Percentiles rank a stretch among this genome's conserved stretches.
Evolutionary conservation across 2,113 vertebrate genomes (phyloP).

Genomic region (Pangasianodon hypophthalmus): DNA sequence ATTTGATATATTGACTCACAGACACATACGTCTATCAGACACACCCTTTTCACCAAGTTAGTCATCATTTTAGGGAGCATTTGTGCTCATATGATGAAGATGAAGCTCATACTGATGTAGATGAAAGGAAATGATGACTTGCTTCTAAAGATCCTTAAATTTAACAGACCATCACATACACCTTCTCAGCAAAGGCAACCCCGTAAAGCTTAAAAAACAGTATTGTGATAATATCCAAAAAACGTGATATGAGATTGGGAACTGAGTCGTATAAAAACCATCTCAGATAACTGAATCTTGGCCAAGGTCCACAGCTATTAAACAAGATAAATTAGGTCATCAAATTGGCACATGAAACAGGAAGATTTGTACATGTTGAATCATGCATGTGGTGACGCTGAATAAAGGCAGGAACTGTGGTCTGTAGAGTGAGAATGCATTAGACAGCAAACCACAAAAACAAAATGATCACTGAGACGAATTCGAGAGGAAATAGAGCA

Average conservation of each 20-base stretch:
- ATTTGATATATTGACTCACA: not conserved
- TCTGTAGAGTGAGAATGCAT: constrained; percentile 19
- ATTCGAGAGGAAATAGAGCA: not conserved
- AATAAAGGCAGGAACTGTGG: constrained; percentile 7
- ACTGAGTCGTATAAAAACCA: not conserved
- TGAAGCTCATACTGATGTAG: not conserved
- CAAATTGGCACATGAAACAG: not conserved
- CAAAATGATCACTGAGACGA: not conserved
- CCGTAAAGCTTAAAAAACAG: not conserved
- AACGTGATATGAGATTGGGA: not conserved
- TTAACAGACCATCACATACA: not conserved
- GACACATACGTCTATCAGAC: not conserved
- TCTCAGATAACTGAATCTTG: not conserved
- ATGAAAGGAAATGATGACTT: not conserved
- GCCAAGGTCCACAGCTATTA: not conserved
- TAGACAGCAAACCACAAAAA: constrained; percentile 31
- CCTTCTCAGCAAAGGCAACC: not conserved
- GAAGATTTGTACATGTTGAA: constrained; percentile 29
- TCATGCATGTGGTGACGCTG: constrained; percentile 8
- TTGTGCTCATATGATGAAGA: not conserved
- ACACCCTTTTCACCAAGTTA: not conserved
- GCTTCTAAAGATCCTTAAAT: not conserved
- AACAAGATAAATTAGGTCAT: constrained; percentile 6
- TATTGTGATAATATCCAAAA: not conserved
- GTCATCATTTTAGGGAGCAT: not conserved